A percentile compares a stretch with the other conserved stretches of the same genome.
Conservation (phyloP, 1,140 invertebrate genomes). For the Euwallacea fornicatus region DNA sequence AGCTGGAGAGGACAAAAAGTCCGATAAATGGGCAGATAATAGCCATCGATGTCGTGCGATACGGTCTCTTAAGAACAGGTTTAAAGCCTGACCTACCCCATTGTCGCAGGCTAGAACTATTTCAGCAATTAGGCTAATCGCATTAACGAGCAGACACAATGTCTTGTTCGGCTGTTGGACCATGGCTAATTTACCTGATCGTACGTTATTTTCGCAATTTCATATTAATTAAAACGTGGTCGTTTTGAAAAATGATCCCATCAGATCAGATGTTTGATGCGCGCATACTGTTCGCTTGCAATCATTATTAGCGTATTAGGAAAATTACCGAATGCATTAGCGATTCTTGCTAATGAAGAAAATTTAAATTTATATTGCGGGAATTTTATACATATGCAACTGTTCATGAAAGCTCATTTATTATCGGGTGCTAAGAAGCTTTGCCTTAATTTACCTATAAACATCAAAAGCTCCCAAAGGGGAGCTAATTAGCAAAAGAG, state of each 20-base stretch:
- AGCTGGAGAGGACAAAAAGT: conserved; percentile 4
- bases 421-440: not conserved
- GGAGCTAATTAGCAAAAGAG: no score
- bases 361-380: conserved; percentile 20
- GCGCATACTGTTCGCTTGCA: conserved; percentile 8
- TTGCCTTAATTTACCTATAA: not conserved
- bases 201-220: conserved; percentile 3
- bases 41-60: conserved; percentile 12
- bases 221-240: conserved; percentile 1
- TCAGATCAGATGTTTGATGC: conserved; percentile 11
- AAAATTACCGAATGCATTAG: conserved; percentile 13
- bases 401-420: conserved; percentile 9
- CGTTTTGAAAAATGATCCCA: conserved; percentile 17
- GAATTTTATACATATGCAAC: conserved; percentile 13
- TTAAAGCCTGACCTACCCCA: conserved; percentile 14
- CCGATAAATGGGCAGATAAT: conserved; percentile 19
- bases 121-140: no score
- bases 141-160: no score
- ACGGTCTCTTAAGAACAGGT: conserved; percentile 17
- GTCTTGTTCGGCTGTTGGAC: no score
- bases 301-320: conserved; percentile 18
- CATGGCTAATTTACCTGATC: not conserved
- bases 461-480: no score
- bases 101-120: not conserved
- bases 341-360: conserved; percentile 10